phyloP scores from a whole-genome alignment of 2,888 invertebrate genomes.

The Chrysotoxum bicinctum region DNA sequence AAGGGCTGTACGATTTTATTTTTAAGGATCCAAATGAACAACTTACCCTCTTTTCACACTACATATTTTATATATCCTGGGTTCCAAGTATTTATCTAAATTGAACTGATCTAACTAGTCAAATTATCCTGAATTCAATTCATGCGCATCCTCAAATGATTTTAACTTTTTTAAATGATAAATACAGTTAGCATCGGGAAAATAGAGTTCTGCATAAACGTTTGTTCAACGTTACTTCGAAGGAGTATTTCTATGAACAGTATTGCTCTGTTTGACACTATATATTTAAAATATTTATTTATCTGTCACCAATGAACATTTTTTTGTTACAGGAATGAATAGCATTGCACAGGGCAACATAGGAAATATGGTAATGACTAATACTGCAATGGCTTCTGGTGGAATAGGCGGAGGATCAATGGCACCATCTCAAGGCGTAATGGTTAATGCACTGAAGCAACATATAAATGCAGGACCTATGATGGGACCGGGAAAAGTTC shows the following conservation, averaged over 20 bases:
- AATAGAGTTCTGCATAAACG: too few relatives aligned
- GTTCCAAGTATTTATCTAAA: too few relatives aligned
- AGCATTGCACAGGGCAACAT: conserved; percentile 84
- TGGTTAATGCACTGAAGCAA: conserved; percentile 90
- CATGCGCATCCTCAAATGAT: too few relatives aligned
- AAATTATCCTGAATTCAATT: too few relatives aligned
- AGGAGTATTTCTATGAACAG: not conserved
- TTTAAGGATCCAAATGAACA: too few relatives aligned
- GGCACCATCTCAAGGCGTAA: conserved; percentile 86
- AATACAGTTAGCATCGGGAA: too few relatives aligned
- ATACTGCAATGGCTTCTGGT: conserved; percentile 87
- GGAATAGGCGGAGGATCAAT: conserved; percentile 77
- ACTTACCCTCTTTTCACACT: too few relatives aligned
- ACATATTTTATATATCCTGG: too few relatives aligned
- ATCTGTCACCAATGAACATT: not conserved
- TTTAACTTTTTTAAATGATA: too few relatives aligned
- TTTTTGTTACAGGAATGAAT: conserved; percentile 84
- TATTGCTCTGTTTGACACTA: not conserved
- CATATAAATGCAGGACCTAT: conserved; percentile 84
- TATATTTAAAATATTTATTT: not conserved
- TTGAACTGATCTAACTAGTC: too few relatives aligned
- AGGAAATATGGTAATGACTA: conserved; percentile 91
- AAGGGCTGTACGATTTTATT: too few relatives aligned
- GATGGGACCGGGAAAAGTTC: conserved; percentile 75
- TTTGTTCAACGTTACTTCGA: too few relatives aligned